Evolutionary conservation across 35 echinoderm and acorn worm genomes (phyloP).

Genomic region (Holothuria glaberrima): DNA sequence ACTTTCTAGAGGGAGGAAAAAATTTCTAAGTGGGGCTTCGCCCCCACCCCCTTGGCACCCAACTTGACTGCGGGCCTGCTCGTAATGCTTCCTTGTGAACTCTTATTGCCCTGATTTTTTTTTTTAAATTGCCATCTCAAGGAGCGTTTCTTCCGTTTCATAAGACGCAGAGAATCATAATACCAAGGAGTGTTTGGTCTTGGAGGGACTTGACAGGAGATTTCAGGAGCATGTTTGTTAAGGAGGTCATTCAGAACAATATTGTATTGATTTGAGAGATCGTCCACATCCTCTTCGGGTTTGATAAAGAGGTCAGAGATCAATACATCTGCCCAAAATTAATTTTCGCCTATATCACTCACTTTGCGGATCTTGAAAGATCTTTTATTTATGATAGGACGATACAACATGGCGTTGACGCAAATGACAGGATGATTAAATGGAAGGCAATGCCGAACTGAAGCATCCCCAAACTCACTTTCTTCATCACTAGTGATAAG

Average conservation of each 20-base stretch:
- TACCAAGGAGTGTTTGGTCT: slow-evolving; percentile 67
- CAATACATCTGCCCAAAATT: background rate
- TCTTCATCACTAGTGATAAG: slow-evolving; percentile 20
- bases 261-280: slow-evolving; percentile 52
- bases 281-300: background rate
- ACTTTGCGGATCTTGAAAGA: background rate
- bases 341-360: background rate
- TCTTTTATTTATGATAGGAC: background rate
- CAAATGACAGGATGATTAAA: slow-evolving; percentile 15
- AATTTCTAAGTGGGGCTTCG: too few relatives aligned
- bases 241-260: slow-evolving; percentile 11
- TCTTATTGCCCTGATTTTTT: too few relatives aligned
- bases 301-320: background rate
- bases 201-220: background rate
- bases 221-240: slow-evolving; percentile 59
- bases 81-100: too few relatives aligned
- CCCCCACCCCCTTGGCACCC: too few relatives aligned
- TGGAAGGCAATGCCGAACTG: slow-evolving; percentile 6
- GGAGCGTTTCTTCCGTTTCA: slow-evolving; percentile 51
- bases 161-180: slow-evolving; percentile 15
- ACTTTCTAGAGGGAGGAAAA: too few relatives aligned
- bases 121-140: too few relatives aligned
- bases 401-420: background rate
- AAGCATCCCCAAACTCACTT: background rate
- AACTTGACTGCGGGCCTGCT: too few relatives aligned